Percentiles rank a stretch among this genome's conserved stretches.
Conservation (phyloP, 2,113 vertebrate genomes). For the Upupa epops region DNA sequence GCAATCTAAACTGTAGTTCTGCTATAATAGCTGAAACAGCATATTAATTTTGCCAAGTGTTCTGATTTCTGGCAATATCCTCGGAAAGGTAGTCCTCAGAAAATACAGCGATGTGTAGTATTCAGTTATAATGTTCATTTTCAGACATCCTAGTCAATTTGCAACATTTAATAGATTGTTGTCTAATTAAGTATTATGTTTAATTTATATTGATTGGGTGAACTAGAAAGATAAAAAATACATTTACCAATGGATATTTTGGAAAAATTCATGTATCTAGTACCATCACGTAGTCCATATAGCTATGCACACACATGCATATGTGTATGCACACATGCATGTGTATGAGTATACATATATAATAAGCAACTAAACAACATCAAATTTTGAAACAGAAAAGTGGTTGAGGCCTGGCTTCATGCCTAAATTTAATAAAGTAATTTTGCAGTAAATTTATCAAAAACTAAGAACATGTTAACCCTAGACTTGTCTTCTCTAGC, state of each 20-base stretch:
- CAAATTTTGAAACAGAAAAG: slow-evolving; percentile 39
- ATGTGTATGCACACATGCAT: too few relatives aligned
- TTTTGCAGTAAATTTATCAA: slow-evolving; percentile 16
- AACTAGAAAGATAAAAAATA: not conserved
- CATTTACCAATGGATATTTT: not conserved
- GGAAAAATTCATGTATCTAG: not conserved
- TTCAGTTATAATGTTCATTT: not conserved
- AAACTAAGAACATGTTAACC: not conserved
- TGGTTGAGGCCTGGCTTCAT: not conserved
- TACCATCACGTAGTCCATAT: not conserved
- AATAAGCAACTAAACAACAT: not conserved
- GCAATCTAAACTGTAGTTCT: slow-evolving; percentile 1
- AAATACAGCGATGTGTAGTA: not conserved
- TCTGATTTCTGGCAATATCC: not conserved
- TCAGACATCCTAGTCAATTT: not conserved
- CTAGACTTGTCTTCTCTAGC: not conserved
- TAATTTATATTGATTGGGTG: not conserved
- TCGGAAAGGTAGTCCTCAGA: not conserved
- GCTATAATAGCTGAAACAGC: not conserved
- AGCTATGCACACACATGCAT: not conserved
- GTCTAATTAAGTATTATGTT: not conserved
- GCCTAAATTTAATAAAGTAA: slow-evolving; percentile 34
- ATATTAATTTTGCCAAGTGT: slow-evolving; percentile 26
- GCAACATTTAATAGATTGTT: not conserved
- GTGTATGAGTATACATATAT: not conserved